Evolutionary conservation across 2,113 vertebrate genomes (phyloP), one percentile per base, ranked within the genome.

Genomic region (Taxidea taxus): DNA sequence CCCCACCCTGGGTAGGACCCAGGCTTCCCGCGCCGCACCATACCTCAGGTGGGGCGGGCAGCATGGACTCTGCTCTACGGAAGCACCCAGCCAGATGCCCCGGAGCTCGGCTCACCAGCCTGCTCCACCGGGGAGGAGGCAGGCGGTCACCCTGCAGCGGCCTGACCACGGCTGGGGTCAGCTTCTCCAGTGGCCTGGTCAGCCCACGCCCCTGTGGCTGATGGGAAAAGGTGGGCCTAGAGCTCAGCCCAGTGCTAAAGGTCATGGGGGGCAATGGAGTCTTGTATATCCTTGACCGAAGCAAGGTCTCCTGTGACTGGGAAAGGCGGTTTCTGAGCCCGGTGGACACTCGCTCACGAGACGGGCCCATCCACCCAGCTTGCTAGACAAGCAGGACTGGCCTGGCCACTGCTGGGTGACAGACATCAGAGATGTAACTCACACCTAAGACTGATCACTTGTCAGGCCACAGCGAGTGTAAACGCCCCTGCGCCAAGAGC

Each of bases 51-150:
- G 2, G n/a, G 85, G 47, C 47, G n/a, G 44, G 54, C 4, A 21
- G 42, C 62, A 51, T 0, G 3, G 62, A 62, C 18, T 25, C 54
- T 70, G 85, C 21, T 1, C 4, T 47, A 47, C 54, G 34, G 77
- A 77, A 14, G 8, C 34, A 20, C 29, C 64, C n/a, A 13, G 44
- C 77, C 93, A 49, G 3, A 18, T 18, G 64, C 29, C 86, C 95
- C n/a, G n/a, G 34, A n/a, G 86, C 72, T 37, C n/a, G 2, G n/a
- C 34, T 85, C 7, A n/a, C 9, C 37, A 72, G 64, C 66, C 2
- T 34, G 6, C n/a, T 7, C 3, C 54, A 49, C 16, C 2, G 6
- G 75, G n/a, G 2, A 2, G 4, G 25, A 44, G 13, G 31, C 0
- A 0, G 10, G 23, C 31, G 14, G 56, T 82, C 34, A 4, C 12